These are phyloP conservation scores for Tinea semifulvella DNA, from an alignment of 2,888 invertebrate species.

Conservation along the genomic window DNA sequence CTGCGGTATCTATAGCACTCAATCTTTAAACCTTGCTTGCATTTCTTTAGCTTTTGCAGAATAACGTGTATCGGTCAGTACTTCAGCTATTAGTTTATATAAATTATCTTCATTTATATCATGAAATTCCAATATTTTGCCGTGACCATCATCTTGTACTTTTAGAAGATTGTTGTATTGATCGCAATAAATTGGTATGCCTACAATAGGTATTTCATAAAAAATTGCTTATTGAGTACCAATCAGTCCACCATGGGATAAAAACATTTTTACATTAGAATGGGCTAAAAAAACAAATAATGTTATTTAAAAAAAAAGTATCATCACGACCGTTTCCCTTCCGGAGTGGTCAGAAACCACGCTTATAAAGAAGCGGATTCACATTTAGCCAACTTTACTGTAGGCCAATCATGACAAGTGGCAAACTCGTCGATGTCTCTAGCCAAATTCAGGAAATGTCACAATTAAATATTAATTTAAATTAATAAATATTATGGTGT, in stretches of 20 bases:
- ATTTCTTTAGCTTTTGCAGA: conserved; percentile 38
- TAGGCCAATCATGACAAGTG: no score
- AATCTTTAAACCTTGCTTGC: conserved; percentile 58
- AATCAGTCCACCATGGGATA: conserved; percentile 74
- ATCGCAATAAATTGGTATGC: conserved; percentile 60
- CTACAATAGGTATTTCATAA: conserved; percentile 66
- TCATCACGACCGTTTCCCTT: no score
- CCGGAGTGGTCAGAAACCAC: no score
- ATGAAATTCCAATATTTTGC: conserved; percentile 43
- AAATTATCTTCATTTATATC: conserved; percentile 49
- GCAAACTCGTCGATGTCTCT: no score
- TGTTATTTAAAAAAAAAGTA: no score
- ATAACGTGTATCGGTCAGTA: conserved; percentile 45
- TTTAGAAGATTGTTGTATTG: conserved; percentile 58
- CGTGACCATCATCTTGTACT: conserved; percentile 45
- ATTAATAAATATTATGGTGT: no score
- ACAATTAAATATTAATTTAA: no score
- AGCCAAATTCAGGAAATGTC: no score
- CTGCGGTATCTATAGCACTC: conserved; percentile 52
- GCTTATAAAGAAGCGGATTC: no score
- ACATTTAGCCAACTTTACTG: no score
- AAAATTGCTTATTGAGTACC: conserved; percentile 70
- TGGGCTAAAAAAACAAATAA: conserved; percentile 43
- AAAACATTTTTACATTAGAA: conserved; percentile 66
- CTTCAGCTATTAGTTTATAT: conserved; percentile 32